A percentile compares a stretch with the other conserved stretches of the same genome.
Conservation (phyloP, 2,888 invertebrate species). For the Microplitis deprimator region DNA sequence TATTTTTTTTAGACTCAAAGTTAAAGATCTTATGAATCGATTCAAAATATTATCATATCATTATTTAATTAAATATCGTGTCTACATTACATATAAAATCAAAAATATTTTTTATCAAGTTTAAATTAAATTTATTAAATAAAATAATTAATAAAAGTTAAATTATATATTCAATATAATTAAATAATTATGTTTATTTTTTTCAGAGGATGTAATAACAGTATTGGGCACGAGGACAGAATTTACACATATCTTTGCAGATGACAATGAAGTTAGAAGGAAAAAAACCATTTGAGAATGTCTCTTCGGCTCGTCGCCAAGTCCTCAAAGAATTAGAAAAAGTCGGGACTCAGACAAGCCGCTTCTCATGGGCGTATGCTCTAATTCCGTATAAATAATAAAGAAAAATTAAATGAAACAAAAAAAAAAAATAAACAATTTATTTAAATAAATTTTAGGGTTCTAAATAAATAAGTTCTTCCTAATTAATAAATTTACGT, state of each 20-base stretch:
- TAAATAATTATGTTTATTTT: conserved; percentile 17
- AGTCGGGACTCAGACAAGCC: conserved; percentile 59
- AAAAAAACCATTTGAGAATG: conserved; percentile 69
- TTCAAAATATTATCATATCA: too few species aligned
- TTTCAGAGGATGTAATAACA: conserved; percentile 76
- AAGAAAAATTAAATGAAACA: conserved; percentile 13
- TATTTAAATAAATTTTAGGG: not conserved
- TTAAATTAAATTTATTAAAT: too few species aligned
- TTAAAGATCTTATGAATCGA: too few species aligned
- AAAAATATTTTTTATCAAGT: too few species aligned
- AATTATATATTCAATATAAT: not conserved
- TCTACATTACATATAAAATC: too few species aligned
- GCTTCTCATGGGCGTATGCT: conserved; percentile 58
- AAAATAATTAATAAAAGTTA: too few species aligned
- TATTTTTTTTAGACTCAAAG: too few species aligned
- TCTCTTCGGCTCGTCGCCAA: conserved; percentile 58
- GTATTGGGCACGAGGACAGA: conserved; percentile 77
- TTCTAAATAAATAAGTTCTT: conserved; percentile 4
- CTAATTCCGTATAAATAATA: conserved; percentile 56
- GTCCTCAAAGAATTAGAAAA: conserved; percentile 53
- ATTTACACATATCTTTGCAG: conserved; percentile 74
- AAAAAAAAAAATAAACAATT: not conserved
- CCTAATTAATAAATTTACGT: not conserved
- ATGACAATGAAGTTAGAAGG: conserved; percentile 56
- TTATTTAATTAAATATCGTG: too few species aligned